Conservation (phyloP, 2,113 vertebrate genomes). For the Myotis yumanensis region DNA sequence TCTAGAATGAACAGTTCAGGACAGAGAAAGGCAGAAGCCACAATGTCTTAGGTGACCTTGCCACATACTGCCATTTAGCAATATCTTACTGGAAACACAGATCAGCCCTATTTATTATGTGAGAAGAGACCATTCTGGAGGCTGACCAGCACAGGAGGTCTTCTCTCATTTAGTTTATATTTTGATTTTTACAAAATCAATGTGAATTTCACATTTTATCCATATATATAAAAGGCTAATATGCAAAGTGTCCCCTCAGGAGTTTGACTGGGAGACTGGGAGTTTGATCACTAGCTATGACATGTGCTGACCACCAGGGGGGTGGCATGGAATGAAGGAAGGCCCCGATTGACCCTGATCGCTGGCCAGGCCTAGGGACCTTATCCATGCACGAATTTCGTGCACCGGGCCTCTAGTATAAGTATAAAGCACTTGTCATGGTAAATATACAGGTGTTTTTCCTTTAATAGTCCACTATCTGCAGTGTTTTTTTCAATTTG, state of each 20-base stretch:
- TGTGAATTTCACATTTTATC: neutral
- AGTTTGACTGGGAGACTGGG: no score
- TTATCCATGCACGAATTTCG: no score
- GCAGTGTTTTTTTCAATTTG: neutral
- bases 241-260: no score
- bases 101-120: neutral
- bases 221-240: no score
- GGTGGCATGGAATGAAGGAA: no score
- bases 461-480: neutral
- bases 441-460: constrained; percentile 7
- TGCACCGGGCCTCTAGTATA: no score
- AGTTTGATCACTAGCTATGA: no score
- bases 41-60: neutral
- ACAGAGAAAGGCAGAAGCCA: neutral
- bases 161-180: neutral
- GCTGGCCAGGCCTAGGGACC: no score
- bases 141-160: neutral
- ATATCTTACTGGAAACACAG: neutral
- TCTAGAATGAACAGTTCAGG: neutral
- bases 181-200: neutral
- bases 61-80: neutral
- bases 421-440: constrained; percentile 6
- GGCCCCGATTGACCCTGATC: no score
- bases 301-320: no score
- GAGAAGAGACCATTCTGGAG: neutral